Base-by-base conservation (phyloP, 2,113 vertebrate genomes). In the Oreochromis aureus region DNA sequence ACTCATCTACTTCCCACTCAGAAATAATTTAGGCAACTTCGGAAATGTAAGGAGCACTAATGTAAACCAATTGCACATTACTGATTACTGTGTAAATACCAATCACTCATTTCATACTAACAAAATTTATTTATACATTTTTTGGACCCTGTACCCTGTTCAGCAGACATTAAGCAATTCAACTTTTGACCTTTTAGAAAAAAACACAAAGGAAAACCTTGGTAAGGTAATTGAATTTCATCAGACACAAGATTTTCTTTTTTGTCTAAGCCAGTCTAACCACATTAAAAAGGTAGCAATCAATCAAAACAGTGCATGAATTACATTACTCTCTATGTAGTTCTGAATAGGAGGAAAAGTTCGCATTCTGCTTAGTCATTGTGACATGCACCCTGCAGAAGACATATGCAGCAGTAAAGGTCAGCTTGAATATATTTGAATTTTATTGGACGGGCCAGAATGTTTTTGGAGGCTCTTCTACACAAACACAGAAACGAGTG, bases 1-100 rank as follows among this genome's bases (percentile, higher is more conserved):
- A 0, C n/a, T 71, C 0, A 71, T 71, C 66, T 46, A 16, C 66
- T 27, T 39, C 39, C 13, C 0, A 46, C 39, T 0, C 0, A 71
- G 66, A 71, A 27, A 27, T 46, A 3, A 44, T 71, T 27, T 44
- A 71, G 63, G 63, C 0, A 41, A 41, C 34, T 22, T 41, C 0
- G 0, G 36, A 69, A 41, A 41, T 24, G 63, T 41, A 41, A 69
- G 63, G 0, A 69, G 1, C 63, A 15, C 36, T 41, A 41, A 69
- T 69, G 6, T 69, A 69, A 69, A 63, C 34, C 63, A 69, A 8
- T 4, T 30, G 27, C 15, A 61, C 58, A 27, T 59, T 63, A 36
- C 10, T 36, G 32, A 63, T 63, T 63, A 36, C 59, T 63, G 59
- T 63, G 59, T 63, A 63, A 63, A 63, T n/a, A 3, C 5, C 18